Percentiles rank a stretch among this genome's conserved stretches.
Conservation (phyloP, 1,140 invertebrate genomes). For the Bombus pascuorum region DNA sequence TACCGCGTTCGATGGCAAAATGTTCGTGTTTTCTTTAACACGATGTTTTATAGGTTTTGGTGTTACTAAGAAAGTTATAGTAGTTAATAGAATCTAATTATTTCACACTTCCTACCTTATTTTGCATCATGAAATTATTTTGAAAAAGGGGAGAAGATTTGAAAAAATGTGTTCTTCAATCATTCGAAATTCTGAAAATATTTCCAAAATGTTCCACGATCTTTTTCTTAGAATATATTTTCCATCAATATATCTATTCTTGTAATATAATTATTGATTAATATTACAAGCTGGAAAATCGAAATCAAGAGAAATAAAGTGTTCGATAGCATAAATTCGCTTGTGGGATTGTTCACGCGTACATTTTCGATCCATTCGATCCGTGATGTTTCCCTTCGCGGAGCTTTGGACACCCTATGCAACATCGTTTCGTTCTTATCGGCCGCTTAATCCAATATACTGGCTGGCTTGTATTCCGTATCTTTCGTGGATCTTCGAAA, state of each 20-base stretch:
- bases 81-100: neutral
- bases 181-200: neutral
- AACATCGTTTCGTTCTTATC: slow-evolving; percentile 31
- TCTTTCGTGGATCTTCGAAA: slow-evolving; percentile 41
- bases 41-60: neutral
- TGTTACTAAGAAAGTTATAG: neutral
- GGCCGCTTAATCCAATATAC: slow-evolving; percentile 53
- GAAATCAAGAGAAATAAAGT: neutral
- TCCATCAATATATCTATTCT: neutral
- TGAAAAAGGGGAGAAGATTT: fast-evolving
- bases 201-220: neutral
- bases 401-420: neutral
- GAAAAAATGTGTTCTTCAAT: neutral
- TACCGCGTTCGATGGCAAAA: neutral
- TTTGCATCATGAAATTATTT: neutral
- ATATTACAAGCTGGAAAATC: neutral
- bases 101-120: too few species aligned
- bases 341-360: neutral
- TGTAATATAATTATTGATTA: neutral
- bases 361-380: slow-evolving; percentile 8
- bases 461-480: slow-evolving; percentile 34
- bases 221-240: neutral
- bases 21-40: neutral
- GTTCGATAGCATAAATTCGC: neutral
- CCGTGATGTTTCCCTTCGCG: neutral